Percentiles rank a stretch among this genome's conserved stretches.
Evolutionary conservation across 2,888 invertebrate species (phyloP).

Genomic region (Tachina fera): DNA sequence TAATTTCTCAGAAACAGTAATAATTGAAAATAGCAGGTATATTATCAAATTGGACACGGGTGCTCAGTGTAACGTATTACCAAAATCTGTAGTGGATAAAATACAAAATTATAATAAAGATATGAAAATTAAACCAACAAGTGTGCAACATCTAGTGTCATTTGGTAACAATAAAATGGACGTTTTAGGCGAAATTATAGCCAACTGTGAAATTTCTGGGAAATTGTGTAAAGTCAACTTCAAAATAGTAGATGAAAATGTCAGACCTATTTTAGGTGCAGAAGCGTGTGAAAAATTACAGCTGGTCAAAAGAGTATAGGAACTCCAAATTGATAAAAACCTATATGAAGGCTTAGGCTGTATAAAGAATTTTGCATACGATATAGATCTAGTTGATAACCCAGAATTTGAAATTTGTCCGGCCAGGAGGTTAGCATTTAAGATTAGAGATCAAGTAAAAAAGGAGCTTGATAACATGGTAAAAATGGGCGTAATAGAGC

Average conservation of each 20-base stretch:
- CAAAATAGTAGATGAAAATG: slow-evolving; percentile 30
- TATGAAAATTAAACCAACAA: not conserved
- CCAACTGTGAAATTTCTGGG: slow-evolving; percentile 1
- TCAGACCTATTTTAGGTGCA: not conserved
- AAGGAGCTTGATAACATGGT: slow-evolving; percentile 63
- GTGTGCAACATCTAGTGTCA: slow-evolving; percentile 13
- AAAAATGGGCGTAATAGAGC: slow-evolving; percentile 58
- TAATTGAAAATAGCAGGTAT: not conserved
- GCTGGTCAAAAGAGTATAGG: not conserved
- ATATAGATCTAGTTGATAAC: slow-evolving; percentile 64
- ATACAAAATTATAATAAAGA: not conserved
- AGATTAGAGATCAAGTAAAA: slow-evolving; percentile 66
- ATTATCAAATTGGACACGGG: slow-evolving; percentile 14
- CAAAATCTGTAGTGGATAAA: slow-evolving; percentile 2
- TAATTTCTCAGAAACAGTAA: slow-evolving; percentile 3
- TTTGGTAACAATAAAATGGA: slow-evolving; percentile 10
- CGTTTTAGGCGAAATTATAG: slow-evolving; percentile 21
- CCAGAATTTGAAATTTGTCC: slow-evolving; percentile 63
- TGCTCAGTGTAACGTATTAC: slow-evolving; percentile 18
- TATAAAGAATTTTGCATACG: slow-evolving; percentile 66
- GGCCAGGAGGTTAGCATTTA: slow-evolving; percentile 53
- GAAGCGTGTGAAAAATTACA: not conserved
- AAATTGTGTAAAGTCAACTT: slow-evolving; percentile 31
- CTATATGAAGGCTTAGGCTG: not conserved
- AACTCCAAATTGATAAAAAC: too few species aligned